Evolutionary conservation across 2,888 invertebrate species (phyloP), one percentile per base, ranked within the genome.

Genomic region (Panzeria rudis): DNA sequence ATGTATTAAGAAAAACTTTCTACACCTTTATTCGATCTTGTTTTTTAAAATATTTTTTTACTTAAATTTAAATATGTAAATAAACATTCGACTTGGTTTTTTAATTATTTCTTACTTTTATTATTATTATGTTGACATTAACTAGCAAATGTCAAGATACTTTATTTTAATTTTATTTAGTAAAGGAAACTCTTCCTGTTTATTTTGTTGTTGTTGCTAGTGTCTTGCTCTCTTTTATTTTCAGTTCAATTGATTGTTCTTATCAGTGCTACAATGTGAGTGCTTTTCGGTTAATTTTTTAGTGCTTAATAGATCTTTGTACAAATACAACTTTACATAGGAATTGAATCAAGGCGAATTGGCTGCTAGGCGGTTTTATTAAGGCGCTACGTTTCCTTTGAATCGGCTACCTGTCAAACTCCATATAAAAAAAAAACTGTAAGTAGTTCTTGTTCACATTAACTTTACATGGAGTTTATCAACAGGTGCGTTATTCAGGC

Each of bases 91-190:
- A 23, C 15, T 61, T 54, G 59, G 59, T 50, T 50, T 23, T n/a
- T 38, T 5, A 59, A 56, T 84, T 32, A 44, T 72, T 66, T 25
- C 54, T 20, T 47, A 17, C 7, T 47, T 47, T 13, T 20, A 38
- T 23, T 50, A 71, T 32, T 59, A 25, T 72, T 64, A 20, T 20
- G 59, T 68, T 79, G 85, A 85, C 82, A 85, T 85, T 85, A 85
- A 75, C 85, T 75, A 61, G 73, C 59, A 86, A 83, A 86, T 85
- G 86, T 86, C 83, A 87, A 86, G 86, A 80, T 87, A 84, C 86
- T 87, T 88, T 88, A 84, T 78, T 68, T 72, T 50, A 32, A 20
- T 15, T 50, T 61, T 61, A 73, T 59, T 66, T 52, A 84, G 32
- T 66, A 82, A 83, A 71, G 73, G 80, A 68, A 80, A 80, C 86